These are phyloP conservation scores for Epinotia nisella DNA, from an alignment of 2,888 invertebrate species.

Conservation along the genomic window DNA sequence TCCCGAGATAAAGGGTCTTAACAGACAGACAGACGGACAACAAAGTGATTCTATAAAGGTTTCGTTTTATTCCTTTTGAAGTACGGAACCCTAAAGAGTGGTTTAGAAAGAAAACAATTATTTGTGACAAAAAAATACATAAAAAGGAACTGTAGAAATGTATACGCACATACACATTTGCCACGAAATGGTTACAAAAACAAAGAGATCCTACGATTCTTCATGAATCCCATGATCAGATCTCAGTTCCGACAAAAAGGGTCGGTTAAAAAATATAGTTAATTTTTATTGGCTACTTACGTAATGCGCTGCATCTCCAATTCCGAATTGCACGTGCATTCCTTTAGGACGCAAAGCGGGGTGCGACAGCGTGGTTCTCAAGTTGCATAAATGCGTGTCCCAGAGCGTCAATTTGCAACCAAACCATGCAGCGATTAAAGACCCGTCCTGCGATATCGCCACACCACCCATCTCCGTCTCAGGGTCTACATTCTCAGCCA, in stretches of 20 bases:
- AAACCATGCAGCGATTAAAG: conserved; percentile 81
- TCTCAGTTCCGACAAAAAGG: neutral
- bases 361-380: conserved; percentile 74
- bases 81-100: too few relatives aligned
- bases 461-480: conserved; percentile 74
- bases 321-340: conserved; percentile 73
- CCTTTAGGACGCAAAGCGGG: conserved; percentile 77
- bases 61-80: too few relatives aligned
- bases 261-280: neutral
- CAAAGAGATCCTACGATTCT: too few relatives aligned
- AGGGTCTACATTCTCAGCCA: conserved; percentile 53
- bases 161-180: too few relatives aligned
- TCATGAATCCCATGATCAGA: neutral
- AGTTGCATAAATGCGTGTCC: conserved; percentile 74
- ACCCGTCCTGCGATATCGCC: conserved; percentile 78
- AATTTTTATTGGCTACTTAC: conserved; percentile 62
- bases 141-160: too few relatives aligned
- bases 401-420: conserved; percentile 77
- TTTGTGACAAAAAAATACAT: too few relatives aligned
- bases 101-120: too few relatives aligned
- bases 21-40: too few relatives aligned
- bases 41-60: too few relatives aligned
- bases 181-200: too few relatives aligned
- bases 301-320: conserved; percentile 77
- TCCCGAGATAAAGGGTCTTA: too few relatives aligned